Base-by-base conservation (phyloP, 2,113 vertebrate genomes). In the Morone chrysops region DNA sequence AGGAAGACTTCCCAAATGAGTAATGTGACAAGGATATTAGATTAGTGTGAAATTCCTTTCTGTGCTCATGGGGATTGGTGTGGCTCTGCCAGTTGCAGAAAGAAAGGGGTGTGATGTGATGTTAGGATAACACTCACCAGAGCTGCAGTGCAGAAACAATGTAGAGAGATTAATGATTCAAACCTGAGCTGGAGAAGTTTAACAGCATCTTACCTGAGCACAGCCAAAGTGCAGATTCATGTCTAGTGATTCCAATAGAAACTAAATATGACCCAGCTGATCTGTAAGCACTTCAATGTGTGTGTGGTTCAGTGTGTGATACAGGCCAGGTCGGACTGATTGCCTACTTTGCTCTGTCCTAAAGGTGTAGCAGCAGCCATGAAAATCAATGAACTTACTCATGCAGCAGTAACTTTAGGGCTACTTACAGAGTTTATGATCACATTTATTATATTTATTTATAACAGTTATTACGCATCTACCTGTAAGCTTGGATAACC, bases 41-140 rank as follows among this genome's bases (percentile, higher is more conserved):
- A 87, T 77, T 13, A 62, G 85, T 85, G 91, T 81, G 67, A 90
- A 77, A 80, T 79, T 76, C 84, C 73, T 78, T 41, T 56, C 3
- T 8, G 78, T 66, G n/a, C 79, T 84, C 51, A 0, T 17, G 54
- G 45, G 67, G 25, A 40, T 20, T 56, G 65, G 25, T 66, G 69
- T 20, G 75, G 43, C 71, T 78, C 75, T 60, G 66, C 67, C 74
- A 83, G 83, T 70, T 84, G 75, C 11, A 59, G 50, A 66, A 1
- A 73, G 53, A 70, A 54, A 84, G 45, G 47, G 22, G 70, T 75
- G 72, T 70, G 82, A 70, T 41, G 61, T 36, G 74, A 69, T 45
- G 71, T 22, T 43, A 51, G 16, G 36, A 60, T 22, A 45, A 20
- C 14, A 18, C 63, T 56, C 40, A 73, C 69, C 53, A 43, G 51